Percentiles rank a stretch among this genome's conserved stretches.
Conservation (phyloP, 2,113 vertebrate species). For the Tympanuchus pallidicinctus region DNA sequence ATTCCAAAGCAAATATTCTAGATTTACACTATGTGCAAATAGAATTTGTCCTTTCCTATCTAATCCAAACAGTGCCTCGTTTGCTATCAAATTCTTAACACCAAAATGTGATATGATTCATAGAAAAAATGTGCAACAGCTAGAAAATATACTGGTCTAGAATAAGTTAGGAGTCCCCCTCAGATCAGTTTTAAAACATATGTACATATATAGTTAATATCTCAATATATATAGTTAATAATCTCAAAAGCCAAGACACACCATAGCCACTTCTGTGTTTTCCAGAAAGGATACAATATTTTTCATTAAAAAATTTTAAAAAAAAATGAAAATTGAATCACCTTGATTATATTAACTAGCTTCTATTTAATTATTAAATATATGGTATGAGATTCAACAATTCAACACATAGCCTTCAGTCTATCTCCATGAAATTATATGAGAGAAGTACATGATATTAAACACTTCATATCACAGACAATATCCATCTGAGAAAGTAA, state of each 20-base stretch:
- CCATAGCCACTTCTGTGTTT: fast-evolving
- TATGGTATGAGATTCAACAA: not conserved
- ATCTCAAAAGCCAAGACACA: not conserved
- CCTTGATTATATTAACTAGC: not conserved
- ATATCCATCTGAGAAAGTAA: not conserved
- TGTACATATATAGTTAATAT: too few species aligned
- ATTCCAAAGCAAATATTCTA: not conserved
- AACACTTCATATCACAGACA: not conserved
- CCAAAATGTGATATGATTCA: not conserved
- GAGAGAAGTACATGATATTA: not conserved
- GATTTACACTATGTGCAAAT: not conserved
- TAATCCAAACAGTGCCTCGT: not conserved
- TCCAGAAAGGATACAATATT: not conserved
- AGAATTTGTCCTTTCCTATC: not conserved
- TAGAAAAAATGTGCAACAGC: not conserved
- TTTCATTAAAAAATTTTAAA: not conserved
- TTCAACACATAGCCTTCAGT: not conserved
- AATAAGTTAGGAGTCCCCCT: not conserved
- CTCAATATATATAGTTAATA: too few species aligned
- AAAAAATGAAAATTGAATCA: not conserved
- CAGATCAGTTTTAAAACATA: not conserved
- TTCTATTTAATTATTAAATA: not conserved
- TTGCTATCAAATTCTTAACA: not conserved
- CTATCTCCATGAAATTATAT: not conserved
- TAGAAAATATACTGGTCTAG: not conserved